Base-by-base conservation (phyloP, 2,113 vertebrate genomes). In the Peromyscus polionotus region DNA sequence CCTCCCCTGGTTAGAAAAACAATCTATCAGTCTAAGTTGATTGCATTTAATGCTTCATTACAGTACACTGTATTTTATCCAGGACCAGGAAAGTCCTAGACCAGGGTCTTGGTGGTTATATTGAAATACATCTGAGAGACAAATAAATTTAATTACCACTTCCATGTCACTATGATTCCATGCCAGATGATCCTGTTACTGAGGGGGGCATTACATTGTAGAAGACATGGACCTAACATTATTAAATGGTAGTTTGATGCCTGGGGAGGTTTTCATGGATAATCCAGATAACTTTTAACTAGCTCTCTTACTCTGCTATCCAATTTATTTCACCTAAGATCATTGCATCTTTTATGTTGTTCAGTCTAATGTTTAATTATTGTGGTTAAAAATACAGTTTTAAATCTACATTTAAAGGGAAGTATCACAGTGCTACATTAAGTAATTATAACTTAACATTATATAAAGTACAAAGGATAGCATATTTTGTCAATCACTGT, bases 331-430 rank as follows among this genome's bases (percentile, higher is more conserved):
- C 10, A 72, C 2, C 26, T 91, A 85, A 91, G n/a, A 80, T 88
- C 20, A 80, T 51, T 61, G 28, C 16, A 9, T 20, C 70, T 89
- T 31, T 67, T 85, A n/a, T 67, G 81, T 31, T 89, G 7, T 73
- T 61, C 91, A 85, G 11, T 88, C 5, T 72, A 84, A 84, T 63
- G 11, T 57, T 93, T 33, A 85, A 63, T 63, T 83, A 76, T 12
- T 68, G 22, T 85, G 33, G 54, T 93, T 93, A 73, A 95, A 95
- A 28, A 88, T 79, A 9, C 91, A 93, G 73, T 88, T 39, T 20
- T 59, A 88, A 26, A 57, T 39, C 6, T 76, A 9, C 24, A 61
- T 95, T 79, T 79, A 95, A 91, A 93, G 88, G 9, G 12, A 39
- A 39, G 5, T 45, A 90, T 42, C 36, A 75, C 33, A 48, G 24